These are phyloP conservation scores for Stegodyphus mimosarum DNA, from an alignment of 1,140 invertebrate species.

Conservation along the genomic window DNA sequence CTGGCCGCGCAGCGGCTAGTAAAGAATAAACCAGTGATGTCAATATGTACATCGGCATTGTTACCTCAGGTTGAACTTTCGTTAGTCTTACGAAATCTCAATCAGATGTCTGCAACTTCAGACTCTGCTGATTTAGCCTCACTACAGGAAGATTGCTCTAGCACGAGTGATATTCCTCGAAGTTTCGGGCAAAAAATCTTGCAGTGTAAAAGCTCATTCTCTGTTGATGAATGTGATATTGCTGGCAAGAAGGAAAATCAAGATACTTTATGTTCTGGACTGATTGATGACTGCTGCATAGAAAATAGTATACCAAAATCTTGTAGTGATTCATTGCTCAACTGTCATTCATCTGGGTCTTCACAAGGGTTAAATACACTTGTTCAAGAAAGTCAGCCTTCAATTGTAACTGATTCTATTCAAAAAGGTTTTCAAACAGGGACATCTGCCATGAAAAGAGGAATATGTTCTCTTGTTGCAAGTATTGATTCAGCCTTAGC, in stretches of 20 bases:
- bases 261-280: slow-evolving; percentile 26
- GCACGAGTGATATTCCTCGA: slow-evolving; percentile 26
- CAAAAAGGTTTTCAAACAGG: slow-evolving; percentile 59
- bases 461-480: slow-evolving; percentile 81
- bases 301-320: slow-evolving; percentile 55
- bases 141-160: slow-evolving; percentile 56
- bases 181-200: slow-evolving; percentile 34
- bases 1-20: no score
- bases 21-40: slow-evolving; percentile 25
- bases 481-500: slow-evolving; percentile 83
- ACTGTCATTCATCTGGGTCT: slow-evolving; percentile 53
- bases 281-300: slow-evolving; percentile 37
- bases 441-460: slow-evolving; percentile 75
- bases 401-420: slow-evolving; percentile 40
- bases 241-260: slow-evolving; percentile 8
- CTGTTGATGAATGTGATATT: slow-evolving; percentile 44
- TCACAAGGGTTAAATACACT: slow-evolving; percentile 44
- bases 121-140: slow-evolving; percentile 57
- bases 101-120: slow-evolving; percentile 57
- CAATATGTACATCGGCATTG: slow-evolving; percentile 40
- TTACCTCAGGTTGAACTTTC: slow-evolving; percentile 56
- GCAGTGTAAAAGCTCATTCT: slow-evolving; percentile 52
- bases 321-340: slow-evolving; percentile 59
- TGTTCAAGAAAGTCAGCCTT: slow-evolving; percentile 33
- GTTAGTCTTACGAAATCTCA: slow-evolving; percentile 48